phyloP scores from a whole-genome alignment of 2,888 invertebrate species.

The Microplitis deprimator region DNA sequence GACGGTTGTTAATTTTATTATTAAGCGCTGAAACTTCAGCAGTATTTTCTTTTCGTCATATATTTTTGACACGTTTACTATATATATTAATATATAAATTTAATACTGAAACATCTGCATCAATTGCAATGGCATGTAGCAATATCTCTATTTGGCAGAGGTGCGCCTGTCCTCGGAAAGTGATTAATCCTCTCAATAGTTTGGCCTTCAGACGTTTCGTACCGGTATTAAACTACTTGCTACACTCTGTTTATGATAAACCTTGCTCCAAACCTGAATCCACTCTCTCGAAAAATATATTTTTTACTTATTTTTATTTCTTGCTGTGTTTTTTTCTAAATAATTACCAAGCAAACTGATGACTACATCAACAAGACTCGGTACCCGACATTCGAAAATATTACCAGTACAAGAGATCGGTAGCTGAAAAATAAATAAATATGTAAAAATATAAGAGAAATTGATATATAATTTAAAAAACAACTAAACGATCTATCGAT shows the following conservation, averaged over 20 bases:
- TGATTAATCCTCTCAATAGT: conserved; percentile 17
- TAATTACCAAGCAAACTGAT: not conserved
- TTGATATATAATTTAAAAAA: not conserved
- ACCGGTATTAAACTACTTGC: conserved; percentile 10
- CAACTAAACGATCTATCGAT: not conserved
- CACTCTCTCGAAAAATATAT: not conserved
- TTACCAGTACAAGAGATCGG: no score
- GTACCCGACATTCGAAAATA: no score
- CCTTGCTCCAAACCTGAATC: conserved; percentile 1
- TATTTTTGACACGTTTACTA: no score
- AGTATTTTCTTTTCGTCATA: no score
- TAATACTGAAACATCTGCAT: not conserved
- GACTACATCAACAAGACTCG: no score
- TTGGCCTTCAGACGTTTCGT: conserved; percentile 12
- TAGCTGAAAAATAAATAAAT: no score
- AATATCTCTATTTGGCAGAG: conserved; percentile 24
- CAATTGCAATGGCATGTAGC: conserved; percentile 1
- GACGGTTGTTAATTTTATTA: no score
- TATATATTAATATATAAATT: no score
- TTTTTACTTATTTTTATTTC: not conserved
- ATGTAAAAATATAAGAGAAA: no score
- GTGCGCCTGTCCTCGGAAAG: conserved; percentile 5
- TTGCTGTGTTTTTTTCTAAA: not conserved
- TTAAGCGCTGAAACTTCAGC: no score
- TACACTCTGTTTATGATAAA: not conserved